These are phyloP conservation scores for Mnemiopsis leidyi DNA, from an alignment of 37 sponge, comb jelly and placozoan genomes.

Conservation along the genomic window DNA sequence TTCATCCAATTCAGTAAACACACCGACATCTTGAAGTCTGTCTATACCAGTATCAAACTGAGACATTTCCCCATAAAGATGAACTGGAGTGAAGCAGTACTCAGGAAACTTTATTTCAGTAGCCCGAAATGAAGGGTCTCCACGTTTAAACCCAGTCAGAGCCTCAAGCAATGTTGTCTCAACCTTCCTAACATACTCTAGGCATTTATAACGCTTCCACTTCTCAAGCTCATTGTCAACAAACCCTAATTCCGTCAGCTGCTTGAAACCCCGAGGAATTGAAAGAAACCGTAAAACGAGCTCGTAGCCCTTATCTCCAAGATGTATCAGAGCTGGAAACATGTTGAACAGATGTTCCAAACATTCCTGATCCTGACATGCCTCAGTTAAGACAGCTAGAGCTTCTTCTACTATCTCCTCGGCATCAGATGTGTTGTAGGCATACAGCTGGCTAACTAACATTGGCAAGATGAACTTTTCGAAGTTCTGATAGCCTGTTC, in stretches of 20 bases:
- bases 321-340: slow-evolving; percentile 53
- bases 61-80: slow-evolving; percentile 47
- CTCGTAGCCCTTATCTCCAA: slow-evolving; percentile 55
- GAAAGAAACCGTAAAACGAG: slow-evolving; percentile 34
- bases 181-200: slow-evolving; percentile 59
- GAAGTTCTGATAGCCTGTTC: slow-evolving; percentile 53
- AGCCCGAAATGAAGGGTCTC: not conserved
- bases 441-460: slow-evolving; percentile 54
- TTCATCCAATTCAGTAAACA: slow-evolving; percentile 19
- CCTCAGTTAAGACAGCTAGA: slow-evolving; percentile 29
- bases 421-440: slow-evolving; percentile 22
- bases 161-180: slow-evolving; percentile 16
- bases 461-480: slow-evolving; percentile 59
- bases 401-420: slow-evolving; percentile 56
- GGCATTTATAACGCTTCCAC: slow-evolving; percentile 43
- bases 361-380: slow-evolving; percentile 53
- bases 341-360: slow-evolving; percentile 33
- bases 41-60: slow-evolving; percentile 43
- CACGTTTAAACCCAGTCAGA: slow-evolving; percentile 32
- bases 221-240: slow-evolving; percentile 42
- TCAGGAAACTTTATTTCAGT: not conserved
- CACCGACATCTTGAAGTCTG: not conserved
- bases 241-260: not conserved
- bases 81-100: slow-evolving; percentile 54
- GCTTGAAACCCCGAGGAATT: slow-evolving; percentile 16